These are phyloP conservation scores for Gallinago jamesoni DNA, from an alignment of 2,113 vertebrate species.

Conservation along the genomic window DNA sequence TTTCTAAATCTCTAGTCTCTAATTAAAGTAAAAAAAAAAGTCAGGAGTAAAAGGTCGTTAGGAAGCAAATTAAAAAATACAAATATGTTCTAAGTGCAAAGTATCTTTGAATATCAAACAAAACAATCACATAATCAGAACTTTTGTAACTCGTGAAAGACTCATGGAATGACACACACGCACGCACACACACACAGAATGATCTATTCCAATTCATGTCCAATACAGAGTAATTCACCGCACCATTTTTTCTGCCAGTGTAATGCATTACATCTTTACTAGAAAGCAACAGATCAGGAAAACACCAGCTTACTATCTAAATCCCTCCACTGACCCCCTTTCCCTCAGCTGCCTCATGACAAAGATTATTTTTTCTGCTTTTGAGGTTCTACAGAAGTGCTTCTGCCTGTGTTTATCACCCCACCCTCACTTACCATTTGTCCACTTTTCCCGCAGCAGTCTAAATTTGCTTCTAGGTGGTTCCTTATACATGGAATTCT, in stretches of 20 bases:
- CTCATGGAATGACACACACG: background rate
- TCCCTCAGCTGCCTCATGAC: background rate
- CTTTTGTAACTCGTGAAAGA: background rate
- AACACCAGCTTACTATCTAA: conserved; percentile 11
- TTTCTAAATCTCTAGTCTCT: background rate
- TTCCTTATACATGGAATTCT: conserved; percentile 14
- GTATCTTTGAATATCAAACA: background rate
- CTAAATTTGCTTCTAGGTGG: conserved; percentile 20
- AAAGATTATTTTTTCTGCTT: background rate
- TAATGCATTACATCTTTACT: background rate
- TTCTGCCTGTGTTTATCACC: background rate
- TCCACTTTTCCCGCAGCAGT: background rate
- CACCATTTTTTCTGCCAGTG: background rate
- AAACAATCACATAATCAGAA: background rate
- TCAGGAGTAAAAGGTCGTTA: background rate
- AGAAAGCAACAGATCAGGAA: conserved; percentile 12
- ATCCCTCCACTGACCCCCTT: conserved; percentile 15
- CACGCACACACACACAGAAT: accelerated
- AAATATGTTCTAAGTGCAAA: background rate
- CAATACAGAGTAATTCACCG: background rate
- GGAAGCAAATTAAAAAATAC: background rate
- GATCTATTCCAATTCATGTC: background rate
- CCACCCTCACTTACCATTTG: background rate
- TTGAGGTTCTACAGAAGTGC: background rate
- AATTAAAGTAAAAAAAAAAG: background rate